Evolutionary conservation across 2,113 vertebrate genomes (phyloP), one percentile per base, ranked within the genome.

Genomic region (Porphyrio hochstetteri): DNA sequence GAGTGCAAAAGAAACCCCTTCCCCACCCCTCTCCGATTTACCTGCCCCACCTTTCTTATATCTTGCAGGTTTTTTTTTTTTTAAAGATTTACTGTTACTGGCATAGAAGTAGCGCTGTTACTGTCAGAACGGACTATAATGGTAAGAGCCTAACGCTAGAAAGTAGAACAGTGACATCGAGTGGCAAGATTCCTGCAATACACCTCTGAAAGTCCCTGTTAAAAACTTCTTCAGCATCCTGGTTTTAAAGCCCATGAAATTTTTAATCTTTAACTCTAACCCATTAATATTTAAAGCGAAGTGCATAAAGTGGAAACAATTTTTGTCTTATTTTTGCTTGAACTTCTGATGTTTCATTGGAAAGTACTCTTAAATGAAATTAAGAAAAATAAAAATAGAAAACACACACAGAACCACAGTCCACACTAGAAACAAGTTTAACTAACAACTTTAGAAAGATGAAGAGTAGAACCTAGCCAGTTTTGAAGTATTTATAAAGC

Each of bases 91-190:
- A 0, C 2, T 23, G 9, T 11, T 33, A 33, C 33, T 6, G 76
- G 5, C 15, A 6, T 0, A 44, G 44, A 31, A 44, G 18, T 7
- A 2, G 9, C 44, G 44, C 19, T 46, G 44, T 46, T 46, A 46
- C 44, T 18, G 44, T 18, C 10, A 0, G 29, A 17, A 33, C 0
- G 33, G 28, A 27, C 2, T 5, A 0, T 2, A 4, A 8, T 0
- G 5, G 0, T 4, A 28, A 38, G 7, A 36, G 33, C 19, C 23
- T 17, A 4, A 3, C 31, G 36, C 16, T 28, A 60, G 28, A 81
- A 55, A 69, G 64, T 0, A 63, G 36, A 86, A 63, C 29, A 96
- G 80, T 48, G 96, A 82, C 96, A 96, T 71, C 95, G 31, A 81
- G 94, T 42, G 96, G 93, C 82, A 27, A 44, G 6, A 28, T 24